Base-by-base conservation (phyloP, 2,888 invertebrate genomes). In the Seira ritae region DNA sequence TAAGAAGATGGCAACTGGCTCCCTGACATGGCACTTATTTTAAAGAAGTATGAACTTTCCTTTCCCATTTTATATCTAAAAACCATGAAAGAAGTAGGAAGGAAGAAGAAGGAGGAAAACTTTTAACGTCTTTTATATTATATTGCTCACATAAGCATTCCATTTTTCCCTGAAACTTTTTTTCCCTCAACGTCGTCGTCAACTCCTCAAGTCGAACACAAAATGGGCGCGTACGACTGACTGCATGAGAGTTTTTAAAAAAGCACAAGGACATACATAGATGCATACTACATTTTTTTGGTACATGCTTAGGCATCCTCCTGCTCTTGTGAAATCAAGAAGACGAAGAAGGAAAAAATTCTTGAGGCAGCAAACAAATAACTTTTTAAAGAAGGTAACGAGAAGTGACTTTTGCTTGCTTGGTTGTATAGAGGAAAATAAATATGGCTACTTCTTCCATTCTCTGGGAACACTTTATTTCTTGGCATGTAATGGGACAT, bases 401-500 rank as follows among this genome's bases (percentile, higher is more conserved):
- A 12, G 55, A 55, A 55, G 55, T 55, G 55, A 55, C 55, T 42
- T 42, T 42, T 12, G 42, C 42, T 55, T 55, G n/a, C 55, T 8
- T 31, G 8, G 31, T 31, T 31, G 31, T 8, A 31, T 31, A 55
- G 55, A 12, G 55, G 55, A 55, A 55, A 55, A 55, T 55, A 55
- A 55, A 55, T 55, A 55, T 55, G 55, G 55, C 55, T 55, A n/a
- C 17, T 55, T 55, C 55, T 55, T 55, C 55, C 55, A 15, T 55
- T 17, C 55, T 55, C 31, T 4, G 55, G 17, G 55, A 55, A 55
- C 55, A 55, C 55, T 55, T 55, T 55, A 55, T 55, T 55, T 55
- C 55, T 55, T 55, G 55, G 55, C 55, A 31, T 55, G 55, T 55
- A 55, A 55, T 55, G 55, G 55, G 55, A 55, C 55, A 55, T 55